Conservation (phyloP, 53 echinoderm and acorn worm species). For the Astropecten irregularis region DNA sequence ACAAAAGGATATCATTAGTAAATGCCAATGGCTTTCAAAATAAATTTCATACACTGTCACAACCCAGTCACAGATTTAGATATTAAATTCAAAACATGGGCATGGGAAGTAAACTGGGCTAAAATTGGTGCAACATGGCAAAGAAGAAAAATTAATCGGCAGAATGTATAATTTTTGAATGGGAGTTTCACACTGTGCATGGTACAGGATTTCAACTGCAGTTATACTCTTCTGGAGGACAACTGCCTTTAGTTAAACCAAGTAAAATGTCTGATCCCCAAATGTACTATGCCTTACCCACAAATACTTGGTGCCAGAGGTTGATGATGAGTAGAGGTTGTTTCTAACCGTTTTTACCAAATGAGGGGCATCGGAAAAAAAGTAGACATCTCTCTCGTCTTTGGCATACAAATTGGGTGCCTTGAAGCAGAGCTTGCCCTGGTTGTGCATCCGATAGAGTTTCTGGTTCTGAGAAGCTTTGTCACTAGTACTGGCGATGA, state of each 20-base stretch:
- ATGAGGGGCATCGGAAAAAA: neutral
- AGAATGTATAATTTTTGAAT: neutral
- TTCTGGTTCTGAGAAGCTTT: neutral
- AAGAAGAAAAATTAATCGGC: neutral
- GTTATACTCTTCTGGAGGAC: neutral
- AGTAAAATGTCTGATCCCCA: neutral
- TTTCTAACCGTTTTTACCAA: too few species aligned
- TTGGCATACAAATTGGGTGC: neutral
- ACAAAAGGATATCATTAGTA: too few species aligned
- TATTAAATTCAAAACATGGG: neutral
- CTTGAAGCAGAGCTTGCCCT: constrained; percentile 6
- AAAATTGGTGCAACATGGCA: neutral
- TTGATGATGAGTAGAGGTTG: neutral
- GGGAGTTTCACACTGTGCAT: neutral
- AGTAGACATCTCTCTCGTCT: constrained; percentile 13
- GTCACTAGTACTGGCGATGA: too few species aligned
- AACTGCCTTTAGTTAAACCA: neutral
- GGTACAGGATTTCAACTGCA: neutral
- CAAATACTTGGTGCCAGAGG: neutral
- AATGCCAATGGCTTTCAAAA: neutral
- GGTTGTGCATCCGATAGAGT: constrained; percentile 5
- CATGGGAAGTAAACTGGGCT: neutral
- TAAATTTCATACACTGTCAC: neutral
- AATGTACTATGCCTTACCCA: neutral
- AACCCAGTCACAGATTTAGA: neutral